A percentile compares a stretch with the other conserved stretches of the same genome.
Conservation (phyloP, 1,140 invertebrate species). For the Harpegnathos saltator region DNA sequence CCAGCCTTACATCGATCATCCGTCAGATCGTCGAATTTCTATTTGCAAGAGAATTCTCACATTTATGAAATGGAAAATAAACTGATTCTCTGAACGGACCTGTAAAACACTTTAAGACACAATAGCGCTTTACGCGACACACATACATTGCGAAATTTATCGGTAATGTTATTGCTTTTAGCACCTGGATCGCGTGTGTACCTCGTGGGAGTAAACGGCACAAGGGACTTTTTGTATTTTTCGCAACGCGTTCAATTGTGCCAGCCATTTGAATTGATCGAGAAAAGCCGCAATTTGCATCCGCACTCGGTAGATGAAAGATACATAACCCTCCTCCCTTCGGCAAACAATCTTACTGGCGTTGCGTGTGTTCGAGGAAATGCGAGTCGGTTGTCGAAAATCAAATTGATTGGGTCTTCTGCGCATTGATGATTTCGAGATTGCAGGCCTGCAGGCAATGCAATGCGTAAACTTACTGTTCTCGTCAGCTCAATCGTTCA, state of each 20-base stretch:
- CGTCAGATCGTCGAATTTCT: neutral
- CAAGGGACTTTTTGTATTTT: neutral
- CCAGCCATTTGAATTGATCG: constrained; percentile 27
- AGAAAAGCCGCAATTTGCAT: constrained; percentile 49
- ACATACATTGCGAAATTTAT: neutral
- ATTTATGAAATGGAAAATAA: constrained; percentile 16
- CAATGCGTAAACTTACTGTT: too few relatives aligned
- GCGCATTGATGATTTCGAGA: too few relatives aligned
- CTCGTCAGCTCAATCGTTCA: neutral
- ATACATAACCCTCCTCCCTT: constrained; percentile 18
- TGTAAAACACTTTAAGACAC: constrained; percentile 20
- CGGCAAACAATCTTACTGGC: neutral
- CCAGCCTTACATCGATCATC: constrained; percentile 35
- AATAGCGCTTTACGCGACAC: too few relatives aligned
- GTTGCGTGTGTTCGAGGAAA: neutral
- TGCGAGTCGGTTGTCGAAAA: neutral
- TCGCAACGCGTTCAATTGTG: constrained; percentile 6
- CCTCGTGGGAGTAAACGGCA: constrained; percentile 34
- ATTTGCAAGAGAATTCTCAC: neutral
- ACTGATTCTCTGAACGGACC: constrained; percentile 11
- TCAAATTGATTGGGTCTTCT: neutral
- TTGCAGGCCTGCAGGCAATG: too few relatives aligned
- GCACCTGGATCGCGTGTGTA: neutral
- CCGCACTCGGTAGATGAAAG: constrained; percentile 18
- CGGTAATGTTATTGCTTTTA: constrained; percentile 2